Conservation (phyloP, 2,888 invertebrate species). For the Lasioglossum morio region DNA sequence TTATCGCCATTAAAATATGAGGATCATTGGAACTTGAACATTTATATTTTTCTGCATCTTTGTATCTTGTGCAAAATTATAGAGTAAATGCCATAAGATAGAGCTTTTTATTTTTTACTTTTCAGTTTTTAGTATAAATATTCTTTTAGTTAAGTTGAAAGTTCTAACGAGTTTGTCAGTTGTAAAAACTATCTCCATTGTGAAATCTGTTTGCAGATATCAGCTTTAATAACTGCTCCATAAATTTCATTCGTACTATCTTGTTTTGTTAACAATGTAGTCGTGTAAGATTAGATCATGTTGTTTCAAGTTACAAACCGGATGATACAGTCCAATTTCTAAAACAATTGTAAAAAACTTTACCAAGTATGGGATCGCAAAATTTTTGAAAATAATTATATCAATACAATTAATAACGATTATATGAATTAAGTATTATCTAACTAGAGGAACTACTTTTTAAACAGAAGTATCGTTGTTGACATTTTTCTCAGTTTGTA, state of each 20-base stretch:
- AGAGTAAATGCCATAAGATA: background rate
- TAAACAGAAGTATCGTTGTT: background rate
- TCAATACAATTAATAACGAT: background rate
- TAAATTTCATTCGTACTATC: background rate
- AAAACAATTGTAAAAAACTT: background rate
- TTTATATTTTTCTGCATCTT: background rate
- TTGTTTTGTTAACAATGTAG: background rate
- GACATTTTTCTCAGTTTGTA: background rate
- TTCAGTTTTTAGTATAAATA: background rate
- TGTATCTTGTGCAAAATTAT: background rate
- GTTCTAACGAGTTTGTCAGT: background rate
- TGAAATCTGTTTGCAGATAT: background rate
- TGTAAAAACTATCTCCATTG: background rate
- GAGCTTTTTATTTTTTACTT: background rate
- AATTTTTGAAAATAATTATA: background rate
- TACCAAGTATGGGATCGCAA: background rate
- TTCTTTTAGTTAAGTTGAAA: background rate
- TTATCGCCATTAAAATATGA: background rate
- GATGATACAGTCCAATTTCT: background rate
- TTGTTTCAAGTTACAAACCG: background rate
- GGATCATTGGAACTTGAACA: background rate
- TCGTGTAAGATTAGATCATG: background rate
- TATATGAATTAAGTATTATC: background rate
- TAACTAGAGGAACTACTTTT: background rate
- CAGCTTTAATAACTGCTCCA: background rate